Base-by-base conservation (phyloP, 2,113 vertebrate genomes). In the Thinocorus orbignyianus region DNA sequence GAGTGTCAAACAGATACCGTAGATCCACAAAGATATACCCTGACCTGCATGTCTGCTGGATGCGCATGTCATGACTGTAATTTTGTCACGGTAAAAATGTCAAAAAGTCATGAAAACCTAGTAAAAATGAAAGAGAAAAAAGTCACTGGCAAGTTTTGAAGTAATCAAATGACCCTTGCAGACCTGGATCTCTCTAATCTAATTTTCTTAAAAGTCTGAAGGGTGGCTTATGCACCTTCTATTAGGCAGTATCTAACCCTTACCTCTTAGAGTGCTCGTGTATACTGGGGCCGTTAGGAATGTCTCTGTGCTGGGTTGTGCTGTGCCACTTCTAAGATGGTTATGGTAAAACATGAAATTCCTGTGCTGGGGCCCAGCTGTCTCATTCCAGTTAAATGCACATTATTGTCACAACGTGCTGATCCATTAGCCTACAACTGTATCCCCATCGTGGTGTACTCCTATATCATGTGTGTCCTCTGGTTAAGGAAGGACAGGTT, bases 101-200 rank as follows among this genome's bases (percentile, higher is more conserved):
- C 94, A 92, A 37, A 88, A 96, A 92, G 41, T 93, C 92, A 96
- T 57, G 71, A 93, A 96, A 96, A 94, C 65, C 73, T 74, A 90
- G 70, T 73, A 85, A 96, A 94, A 97, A 96, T 86, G 71, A 95
- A 88, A 96, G 83, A 62, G 14, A 72, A 62, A 44, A 58, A 77
- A 91, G 68, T 97, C 80, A 69, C 85, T n/a, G 65, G 71, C 65
- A 88, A 96, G 94, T 97, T 91, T 95, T 95, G 94, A 98, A 92
- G 72, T 76, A 87, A 89, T 78, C 88, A 81, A 84, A 77, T 85
- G 85, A 88, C 81, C 93, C 92, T 86, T 90, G 58, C 72, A 64
- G 88, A 93, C 71, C 71, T 71, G 48, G 77, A 83, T 92, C 41
- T 57, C 91, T 96, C 86, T 96, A 92, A 97, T 94, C 90, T 96